Evolutionary conservation across 2,797 vertebrate species (phyloP), one percentile per base, ranked within the genome.

Genomic region (Sphaeramia orbicularis): DNA sequence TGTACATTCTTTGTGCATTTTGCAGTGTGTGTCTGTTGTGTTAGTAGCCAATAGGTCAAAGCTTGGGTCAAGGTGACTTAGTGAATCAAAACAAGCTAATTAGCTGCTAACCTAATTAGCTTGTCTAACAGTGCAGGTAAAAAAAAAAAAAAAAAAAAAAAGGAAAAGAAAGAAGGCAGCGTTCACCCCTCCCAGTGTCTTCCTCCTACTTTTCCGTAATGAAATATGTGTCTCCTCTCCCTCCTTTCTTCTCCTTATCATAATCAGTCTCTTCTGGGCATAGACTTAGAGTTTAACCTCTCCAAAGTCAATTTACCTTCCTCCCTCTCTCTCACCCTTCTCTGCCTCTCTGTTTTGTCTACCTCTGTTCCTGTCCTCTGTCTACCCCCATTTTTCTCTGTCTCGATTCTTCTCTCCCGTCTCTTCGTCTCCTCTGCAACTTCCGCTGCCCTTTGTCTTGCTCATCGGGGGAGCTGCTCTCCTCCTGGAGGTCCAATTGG

Each of bases 41-140:
- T 83, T 67, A 76, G 68, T 66, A 62, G 67, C 41, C 49, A 35
- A 73, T 56, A 79, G 87, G 86, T 86, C 80, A 76, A 51, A 68
- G 47, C 71, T 30, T 55, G 51, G 81, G 78, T 90, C 85, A 91
- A 91, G 90, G 87, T 91, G 87, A 91, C 86, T 84, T 84, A 61
- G 83, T 86, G 83, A 85, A 86, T 90, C 85, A 85, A 85, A 89
- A 86, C 86, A 89, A 84, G 84, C 76, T 86, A 89, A 91, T 91
- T 87, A 90, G 77, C 71, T 37, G 75, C 80, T 83, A 90, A 89
- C 70, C 70, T 77, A 91, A 91, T 91, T 91, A 90, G 71, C 71
- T 84, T 84, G 84, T 86, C 83, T 78, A 84, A 88, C 80, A 90
- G 80, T 40, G 8, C 68, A 65, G 74, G 76, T 78, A 61, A 53